Evolutionary conservation across 2,888 invertebrate genomes (phyloP).

Genomic region (Drosophila macrospina): DNA sequence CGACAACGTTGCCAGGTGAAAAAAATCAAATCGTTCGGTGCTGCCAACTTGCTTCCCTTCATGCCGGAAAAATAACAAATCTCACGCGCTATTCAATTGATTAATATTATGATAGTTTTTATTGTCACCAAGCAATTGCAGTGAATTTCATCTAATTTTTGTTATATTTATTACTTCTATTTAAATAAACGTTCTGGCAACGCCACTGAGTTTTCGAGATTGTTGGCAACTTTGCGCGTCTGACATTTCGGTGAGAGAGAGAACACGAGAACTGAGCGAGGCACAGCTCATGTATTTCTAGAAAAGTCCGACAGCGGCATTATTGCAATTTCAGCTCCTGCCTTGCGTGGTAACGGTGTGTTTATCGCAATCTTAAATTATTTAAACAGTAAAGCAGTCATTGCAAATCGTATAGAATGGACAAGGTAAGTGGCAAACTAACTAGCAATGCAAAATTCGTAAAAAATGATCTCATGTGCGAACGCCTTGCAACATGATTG

Average conservation of each 20-base stretch:
- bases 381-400: conserved; percentile 15
- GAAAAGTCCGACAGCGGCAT: conserved; percentile 73
- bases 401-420: conserved; percentile 32
- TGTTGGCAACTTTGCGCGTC: conserved; percentile 47
- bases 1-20: conserved; percentile 65
- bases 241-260: conserved; percentile 39
- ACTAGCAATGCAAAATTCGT: background rate
- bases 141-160: background rate
- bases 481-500: conserved; percentile 3
- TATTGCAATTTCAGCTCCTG: conserved; percentile 58
- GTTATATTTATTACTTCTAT: background rate
- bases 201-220: background rate
- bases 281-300: conserved; percentile 65
- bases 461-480: conserved; percentile 3
- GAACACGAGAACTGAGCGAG: conserved; percentile 29
- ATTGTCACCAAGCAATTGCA: background rate
- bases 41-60: conserved; percentile 41
- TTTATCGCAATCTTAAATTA: conserved; percentile 19
- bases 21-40: conserved; percentile 29
- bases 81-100: background rate
- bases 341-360: conserved; percentile 33
- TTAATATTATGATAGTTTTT: background rate
- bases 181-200: conserved; percentile 22
- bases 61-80: background rate
- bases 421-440: conserved; percentile 30